A percentile compares a stretch with the other conserved stretches of the same genome.
Conservation (phyloP, 2,888 invertebrate genomes). For the Eudasyphora cyanicolor region DNA sequence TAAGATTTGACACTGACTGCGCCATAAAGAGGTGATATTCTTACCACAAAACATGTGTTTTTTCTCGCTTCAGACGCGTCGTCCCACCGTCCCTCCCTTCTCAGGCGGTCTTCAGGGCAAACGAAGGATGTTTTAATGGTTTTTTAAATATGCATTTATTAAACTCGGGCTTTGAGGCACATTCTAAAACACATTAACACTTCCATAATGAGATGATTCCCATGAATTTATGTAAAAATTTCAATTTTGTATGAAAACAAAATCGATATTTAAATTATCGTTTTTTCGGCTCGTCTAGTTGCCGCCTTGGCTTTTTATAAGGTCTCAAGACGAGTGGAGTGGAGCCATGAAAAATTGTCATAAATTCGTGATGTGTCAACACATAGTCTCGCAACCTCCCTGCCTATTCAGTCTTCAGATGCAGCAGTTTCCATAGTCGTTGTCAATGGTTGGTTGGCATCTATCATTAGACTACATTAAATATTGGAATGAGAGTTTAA, state of each 20-base stretch:
- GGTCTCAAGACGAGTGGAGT: background rate
- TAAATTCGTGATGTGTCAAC: constrained; percentile 59
- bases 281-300: background rate
- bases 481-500: constrained; percentile 48
- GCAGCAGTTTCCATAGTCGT: background rate
- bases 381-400: constrained; percentile 16
- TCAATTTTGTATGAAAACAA: constrained; percentile 12
- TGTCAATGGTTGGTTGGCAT: background rate
- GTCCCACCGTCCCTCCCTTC: background rate
- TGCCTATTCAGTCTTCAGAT: background rate
- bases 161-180: background rate
- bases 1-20: constrained; percentile 11
- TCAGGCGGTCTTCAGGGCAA: background rate
- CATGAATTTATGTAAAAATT: constrained; percentile 23
- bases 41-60: constrained; percentile 4
- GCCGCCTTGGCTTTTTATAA: background rate
- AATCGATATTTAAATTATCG: constrained; percentile 22
- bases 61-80: background rate
- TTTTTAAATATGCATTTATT: constrained; percentile 14
- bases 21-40: background rate
- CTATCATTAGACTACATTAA: constrained; percentile 43
- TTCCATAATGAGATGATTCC: constrained; percentile 38
- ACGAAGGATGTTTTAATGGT: background rate
- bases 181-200: constrained; percentile 53
- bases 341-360: constrained; percentile 35